Evolutionary conservation across 1,140 invertebrate species (phyloP), one percentile per base, ranked within the genome.

Genomic region (Eriocheir sinensis): DNA sequence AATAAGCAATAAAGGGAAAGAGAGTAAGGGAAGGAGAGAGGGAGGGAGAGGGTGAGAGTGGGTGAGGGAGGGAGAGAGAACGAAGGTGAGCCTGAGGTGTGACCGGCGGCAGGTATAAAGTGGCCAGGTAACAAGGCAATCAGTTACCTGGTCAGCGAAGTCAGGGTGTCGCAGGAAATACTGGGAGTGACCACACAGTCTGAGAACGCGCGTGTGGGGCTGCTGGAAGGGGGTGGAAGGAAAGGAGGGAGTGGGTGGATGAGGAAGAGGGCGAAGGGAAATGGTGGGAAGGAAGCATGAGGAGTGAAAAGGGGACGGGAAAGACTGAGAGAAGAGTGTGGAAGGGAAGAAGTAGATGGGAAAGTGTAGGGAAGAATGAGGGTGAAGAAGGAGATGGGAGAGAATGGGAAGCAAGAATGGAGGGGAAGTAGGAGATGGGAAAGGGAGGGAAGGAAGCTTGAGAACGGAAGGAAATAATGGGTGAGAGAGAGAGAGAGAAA

Each of bases 41-140:
- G n/a, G n/a, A n/a, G n/a, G n/a, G n/a, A n/a, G n/a, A n/a, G n/a
- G n/a, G n/a, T n/a, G n/a, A n/a, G n/a, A n/a, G n/a, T n/a, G n/a
- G n/a, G n/a, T n/a, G n/a, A n/a, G n/a, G n/a, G n/a, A n/a, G n/a
- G n/a, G n/a, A n/a, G n/a, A n/a, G n/a, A n/a, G n/a, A n/a, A n/a
- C n/a, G n/a, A n/a, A n/a, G n/a, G n/a, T n/a, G n/a, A n/a, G 60
- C 60, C 60, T 72, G 60, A 72, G 60, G 60, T 72, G 60, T 72
- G 21, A 72, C 60, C 60, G n/a, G 60, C 21, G 27, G 60, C 60
- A 72, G 60, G 60, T 72, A n/a, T n/a, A 72, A 72, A 27, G 60
- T 72, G 60, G 17, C 60, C 60, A 72, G 27, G 60, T 72, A 72
- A 72, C 60, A 72, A 72, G 4, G 4, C 2, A n/a, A 21, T 72